Evolutionary conservation across 2,797 vertebrate genomes (phyloP), one percentile per base, ranked within the genome.

Genomic region (Falco naumanni): DNA sequence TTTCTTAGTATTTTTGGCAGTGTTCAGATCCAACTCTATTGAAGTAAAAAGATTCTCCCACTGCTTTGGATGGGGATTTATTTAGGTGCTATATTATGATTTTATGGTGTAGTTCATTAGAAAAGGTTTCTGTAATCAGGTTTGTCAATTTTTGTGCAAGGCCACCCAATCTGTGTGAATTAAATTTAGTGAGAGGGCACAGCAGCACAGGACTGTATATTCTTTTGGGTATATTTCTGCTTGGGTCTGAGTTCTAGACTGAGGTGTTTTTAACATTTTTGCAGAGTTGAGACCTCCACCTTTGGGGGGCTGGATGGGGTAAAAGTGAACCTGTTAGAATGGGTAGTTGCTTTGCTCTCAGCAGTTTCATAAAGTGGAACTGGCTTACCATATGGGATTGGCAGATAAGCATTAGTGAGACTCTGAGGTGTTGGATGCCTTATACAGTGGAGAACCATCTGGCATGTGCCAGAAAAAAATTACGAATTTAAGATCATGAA

Each of bases 91-190:
- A 21, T 39, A 16, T 83, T 34, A 61, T 84, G 65, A 31, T 47
- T 80, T 48, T 25, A 11, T 60, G 17, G 11, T 63, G 5, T 43
- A 39, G 13, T 29, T 59, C 5, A 22, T n/a, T 41, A 56, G 5
- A 53, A n/a, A 34, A 22, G 68, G 11, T 54, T 80, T 78, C 25
- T 48, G 37, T 64, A 56, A 4, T 74, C 66, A 31, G n/a, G 12
- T 16, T 70, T 63, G 33, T 37, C 56, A 33, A 0, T 84, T 84
- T 84, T 41, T 37, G 5, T 72, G 41, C 13, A 22, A 54, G 28
- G 20, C 45, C 3, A 8, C 0, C 0, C 43, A 47, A 14, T 66
- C 24, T 34, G 1, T 0, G 0, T 33, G 28, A 48, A 15, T 69
- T 1, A 1, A n/a, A 37, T 47, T 14, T 22, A 43, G 31, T n/a